Evolutionary conservation across 2,797 vertebrate genomes (phyloP), one percentile per base, ranked within the genome.

Genomic region (Antennarius maculatus): DNA sequence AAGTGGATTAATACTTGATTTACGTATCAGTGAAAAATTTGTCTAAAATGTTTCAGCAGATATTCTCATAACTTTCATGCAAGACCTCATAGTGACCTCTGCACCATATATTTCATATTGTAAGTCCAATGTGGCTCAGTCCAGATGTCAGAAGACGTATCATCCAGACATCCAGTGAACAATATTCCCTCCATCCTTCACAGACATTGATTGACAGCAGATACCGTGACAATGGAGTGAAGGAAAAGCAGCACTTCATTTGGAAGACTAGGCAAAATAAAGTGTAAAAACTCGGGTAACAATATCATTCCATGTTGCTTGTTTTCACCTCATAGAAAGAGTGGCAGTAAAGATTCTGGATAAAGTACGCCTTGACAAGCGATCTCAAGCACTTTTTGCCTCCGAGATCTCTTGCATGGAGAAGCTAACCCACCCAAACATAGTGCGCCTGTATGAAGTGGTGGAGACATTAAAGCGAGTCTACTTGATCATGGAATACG

Each of bases 271-370:
- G 18, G 31, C 52, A 8, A 50, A 12, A 18, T 6, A 27, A 48
- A 59, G 1, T 14, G 7, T 6, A 46, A 6, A 50, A n/a, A 50
- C 18, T 3, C 1, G 23, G 23, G 1, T 23, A 23, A 23, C 23
- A 23, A 23, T 23, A 23, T 23, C 11, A 14, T n/a, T 61, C 1
- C 11, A n/a, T 66, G 37, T 66, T 28, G 45, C 34, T 54, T 71
- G 31, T 50, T 50, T 23, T 62, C 39, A 23, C 54, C 60, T 63
- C 47, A 42, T 17, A 94, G 93, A 94, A 57, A 89, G 87, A 81
- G 93, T 94, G 12, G 94, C 94, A 1, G 82, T 94, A 1, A 94
- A 94, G 76, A 82, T 94, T 73, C 80, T 94, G 84, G 90, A 93
- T 43, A 94, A 93, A 39, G 59, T 66, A 2, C 88, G 67, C 15